Base-by-base conservation (phyloP, 53 echinoderm and acorn worm genomes). In the Astropecten irregularis region DNA sequence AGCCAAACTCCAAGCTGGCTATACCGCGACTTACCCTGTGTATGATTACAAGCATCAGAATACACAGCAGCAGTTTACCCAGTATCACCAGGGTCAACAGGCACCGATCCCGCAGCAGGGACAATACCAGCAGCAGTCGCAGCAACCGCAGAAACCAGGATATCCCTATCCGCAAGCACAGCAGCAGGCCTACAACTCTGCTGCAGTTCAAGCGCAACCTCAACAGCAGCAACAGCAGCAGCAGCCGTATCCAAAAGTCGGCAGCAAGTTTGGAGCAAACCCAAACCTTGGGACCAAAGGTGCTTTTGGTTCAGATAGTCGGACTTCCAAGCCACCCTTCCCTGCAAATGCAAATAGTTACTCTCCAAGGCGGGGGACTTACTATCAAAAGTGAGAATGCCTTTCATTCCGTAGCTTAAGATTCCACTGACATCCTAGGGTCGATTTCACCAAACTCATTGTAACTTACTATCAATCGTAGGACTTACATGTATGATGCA, bases 341-440 rank as follows among this genome's bases (percentile, higher is more conserved):
- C 84, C 71, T 20, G 50, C 60, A 26, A 84, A 76, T 49, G 81
- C 81, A 42, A 81, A 87, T 33, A 87, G 88, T 64, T 87, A 82
- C 49, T 87, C 88, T 23, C 88, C 88, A 0, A 81, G 88, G 60
- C 68, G 70, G 37, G 88, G 81, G 1, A 48, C n/a, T 21, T 88
- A 82, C 71, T 49, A 86, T 35, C 65, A 72, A 8, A 57, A 73
- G 64, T 76, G 55, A 83, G 6, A 29, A 8, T 59, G n/a, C n/a
- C n/a, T 37, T 6, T 18, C 5, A 18, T 28, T 32, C 11, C 32
- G 61, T 15, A 44, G 13, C 13, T 13, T 7, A 44, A 7, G 7
- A 44, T 44, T 7, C 46, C 46, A 44, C 46, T 13, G 13, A 44
- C 46, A 44, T 13, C 46, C 46, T 13, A 14, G 56, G 21, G 21